Evolutionary conservation across 2,888 invertebrate species (phyloP), one percentile per base, ranked within the genome.

Genomic region (Pyrrhia umbra): DNA sequence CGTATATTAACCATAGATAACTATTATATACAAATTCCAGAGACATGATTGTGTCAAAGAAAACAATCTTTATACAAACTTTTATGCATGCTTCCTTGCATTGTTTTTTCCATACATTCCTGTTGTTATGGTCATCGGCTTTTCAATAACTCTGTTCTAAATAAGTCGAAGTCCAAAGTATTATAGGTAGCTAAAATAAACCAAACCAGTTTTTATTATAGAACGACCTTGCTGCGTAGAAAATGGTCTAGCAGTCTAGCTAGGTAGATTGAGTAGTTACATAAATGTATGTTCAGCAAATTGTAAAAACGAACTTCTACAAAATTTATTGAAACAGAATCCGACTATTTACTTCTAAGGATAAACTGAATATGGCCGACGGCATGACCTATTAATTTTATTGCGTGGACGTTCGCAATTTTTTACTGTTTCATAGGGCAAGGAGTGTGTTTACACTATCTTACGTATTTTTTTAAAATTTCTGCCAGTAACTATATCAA

Each of bases 61-160:
- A 46, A 34, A 43, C 25, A 42, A 52, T 42, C 13, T n/a, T 13
- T 20, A 8, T 37, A 10, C 13, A 18, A 42, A 42, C 25, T 40
- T 42, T 54, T 54, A 43, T 54, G 15, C 20, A n/a, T 30, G n/a
- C 20, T 46, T 56, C 46, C 56, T 56, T 21, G 18, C 39, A 56
- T 56, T 46, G 56, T 56, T 56, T 37, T 37, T n/a, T 0, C 34
- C 6, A 5, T 34, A n/a, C n/a, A 34, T 34, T 34, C 34, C 9
- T 34, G 13, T n/a, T 3, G 2, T 34, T 34, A 34, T 13, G 34
- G 34, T 6, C 34, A 34, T 4, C 13, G 30, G 8, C 8, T 34
- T 13, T 34, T 34, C 13, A 34, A 13, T 13, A 4, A 13, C 34
- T 13, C 13, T 34, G 34, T n/a, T 34, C 34, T 34, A 34, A 30